Base-by-base conservation (phyloP, 2,888 invertebrate genomes). In the Tetanocera ferruginea region DNA sequence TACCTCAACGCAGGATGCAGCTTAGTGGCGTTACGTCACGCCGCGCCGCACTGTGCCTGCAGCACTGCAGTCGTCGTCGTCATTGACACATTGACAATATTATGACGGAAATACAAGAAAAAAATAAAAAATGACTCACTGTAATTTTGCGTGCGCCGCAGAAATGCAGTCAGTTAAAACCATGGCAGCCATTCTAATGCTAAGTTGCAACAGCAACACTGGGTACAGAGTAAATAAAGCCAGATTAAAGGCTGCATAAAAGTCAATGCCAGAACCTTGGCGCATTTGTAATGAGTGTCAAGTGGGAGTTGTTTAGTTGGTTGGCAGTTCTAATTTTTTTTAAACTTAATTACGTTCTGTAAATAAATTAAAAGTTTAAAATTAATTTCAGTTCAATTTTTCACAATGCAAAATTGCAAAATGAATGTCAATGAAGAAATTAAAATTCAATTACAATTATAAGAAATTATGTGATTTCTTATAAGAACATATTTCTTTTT, bases 81-180 rank as follows among this genome's bases (percentile, higher is more conserved):
- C 67, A 67, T 67, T 14, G n/a, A 19, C 14, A 31, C 71, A 57
- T 25, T 71, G 71, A 57, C 57, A 71, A 34, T 14, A 67, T 23
- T 55, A 57, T 55, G 9, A 71, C 55, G 37, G 25, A 67, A 67
- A 43, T 11, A 14, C 2, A 43, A 67, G 19, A 19, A 25, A 62
- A 28, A 25, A 14, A 60, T 9, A 25, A 2, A 60, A 25, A 25
- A 62, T 25, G 60, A 3, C 17, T 14, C 23, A 28, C 70, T 49
- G 37, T 37, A 34, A 71, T 57, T 52, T 52, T 71, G 71, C 71
- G 34, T 34, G n/a, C 37, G 34, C 37, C 11, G 31, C 37, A 57
- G n/a, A 55, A 71, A 71, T 71, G 11, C 31, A 71, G 57, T 34
- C 28, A 51, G 6, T n/a, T n/a, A n/a, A n/a, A n/a, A n/a, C n/a